Conservation (phyloP, 2,113 vertebrate species). For the Nettapus auritus region DNA sequence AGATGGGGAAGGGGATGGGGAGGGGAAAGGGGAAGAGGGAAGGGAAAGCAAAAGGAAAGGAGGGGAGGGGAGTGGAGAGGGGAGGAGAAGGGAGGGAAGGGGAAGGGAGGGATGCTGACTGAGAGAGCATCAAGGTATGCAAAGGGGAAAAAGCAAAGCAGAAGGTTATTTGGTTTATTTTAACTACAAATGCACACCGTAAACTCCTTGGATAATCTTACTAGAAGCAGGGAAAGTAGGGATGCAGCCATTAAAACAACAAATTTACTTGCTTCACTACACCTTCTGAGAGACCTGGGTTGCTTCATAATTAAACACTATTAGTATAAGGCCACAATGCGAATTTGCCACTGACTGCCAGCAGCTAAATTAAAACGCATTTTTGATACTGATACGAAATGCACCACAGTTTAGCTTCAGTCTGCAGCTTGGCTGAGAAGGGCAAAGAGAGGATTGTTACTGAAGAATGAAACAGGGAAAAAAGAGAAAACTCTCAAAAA, state of each 20-base stretch:
- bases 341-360: not conserved
- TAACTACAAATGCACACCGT: rapidly evolving
- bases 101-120: not conserved
- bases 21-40: too few species aligned
- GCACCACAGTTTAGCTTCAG: not conserved
- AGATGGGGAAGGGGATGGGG: too few species aligned
- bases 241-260: not conserved
- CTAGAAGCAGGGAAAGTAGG: not conserved
- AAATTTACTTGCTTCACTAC: not conserved
- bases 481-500: not conserved
- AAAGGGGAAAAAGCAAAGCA: not conserved
- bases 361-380: not conserved
- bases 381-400: not conserved
- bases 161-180: not conserved
- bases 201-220: not conserved
- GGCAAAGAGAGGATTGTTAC: not conserved
- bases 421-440: not conserved
- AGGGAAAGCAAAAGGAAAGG: too few species aligned
- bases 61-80: too few species aligned
- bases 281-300: not conserved
- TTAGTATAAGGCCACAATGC: rapidly evolving
- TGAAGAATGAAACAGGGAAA: not conserved
- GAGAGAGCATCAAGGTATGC: not conserved
- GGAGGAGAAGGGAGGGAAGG: too few species aligned
- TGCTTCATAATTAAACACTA: not conserved